Evolutionary conservation across 2,888 invertebrate species (phyloP), one percentile per base, ranked within the genome.

Genomic region (Tolmerus cingulatus): DNA sequence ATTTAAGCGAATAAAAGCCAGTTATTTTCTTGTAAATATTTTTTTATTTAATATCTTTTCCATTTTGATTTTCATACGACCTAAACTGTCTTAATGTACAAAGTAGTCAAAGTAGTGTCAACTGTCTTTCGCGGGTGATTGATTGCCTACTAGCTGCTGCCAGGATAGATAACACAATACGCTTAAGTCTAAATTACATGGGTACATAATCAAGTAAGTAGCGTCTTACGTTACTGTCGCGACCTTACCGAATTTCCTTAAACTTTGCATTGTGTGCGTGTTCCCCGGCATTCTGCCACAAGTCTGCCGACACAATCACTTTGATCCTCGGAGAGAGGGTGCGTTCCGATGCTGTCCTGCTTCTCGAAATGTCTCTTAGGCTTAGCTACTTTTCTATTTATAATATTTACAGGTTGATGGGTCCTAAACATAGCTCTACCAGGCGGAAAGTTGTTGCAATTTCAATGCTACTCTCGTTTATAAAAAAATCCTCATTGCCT

Each of bases 151-250:
- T 82, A 30, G 14, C 51, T 51, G 79, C 30, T 66, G 66, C 82
- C 55, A 82, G 66, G 82, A 82, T 82, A 82, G 82, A 82, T 82
- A 82, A 82, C 82, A 82, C 82, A 82, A 82, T 82, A 82, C 82
- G 82, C 82, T 82, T 82, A 82, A 82, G 66, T 82, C 82, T 82
- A 66, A 82, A 82, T 85, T 85, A 85, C 85, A 85, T 85, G 37
- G 66, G 66, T 74, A 85, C 74, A 85, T 85, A 74, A 85, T 85
- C 43, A 85, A 85, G 85, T 74, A 85, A 85, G 43, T 85, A 85
- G 74, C 85, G 85, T 74, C 85, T 85, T 85, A 85, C 85, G 74
- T 85, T 74, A 85, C 74, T 85, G 19, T 16, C 82, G 19, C 66
- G 82, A 81, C 27, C 7, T 66, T 34, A 37, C 40, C 40, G 34